phyloP scores from a whole-genome alignment of 1,140 invertebrate genomes.

The Hyles vespertilio region DNA sequence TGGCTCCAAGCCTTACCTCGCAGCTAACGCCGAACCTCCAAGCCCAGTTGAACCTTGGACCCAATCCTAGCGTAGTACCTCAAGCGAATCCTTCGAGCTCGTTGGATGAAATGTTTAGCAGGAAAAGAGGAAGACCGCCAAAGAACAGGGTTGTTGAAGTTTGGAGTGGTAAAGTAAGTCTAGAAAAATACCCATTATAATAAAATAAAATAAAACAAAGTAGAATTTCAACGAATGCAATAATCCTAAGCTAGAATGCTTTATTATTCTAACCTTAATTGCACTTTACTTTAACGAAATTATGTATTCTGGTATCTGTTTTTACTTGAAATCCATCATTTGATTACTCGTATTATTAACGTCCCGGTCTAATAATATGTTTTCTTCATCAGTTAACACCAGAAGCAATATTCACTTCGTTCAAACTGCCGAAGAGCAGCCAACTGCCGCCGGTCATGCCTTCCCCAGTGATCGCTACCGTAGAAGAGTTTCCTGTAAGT shows the following conservation, averaged over 20 bases:
- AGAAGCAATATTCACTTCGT: slow-evolving; percentile 95
- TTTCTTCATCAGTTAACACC: slow-evolving; percentile 78
- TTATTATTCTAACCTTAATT: no score
- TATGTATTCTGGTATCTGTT: no score
- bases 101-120: slow-evolving; percentile 91
- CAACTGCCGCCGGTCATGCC: slow-evolving; percentile 71
- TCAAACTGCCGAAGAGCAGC: slow-evolving; percentile 88
- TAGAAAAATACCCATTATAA: background rate
- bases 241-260: no score
- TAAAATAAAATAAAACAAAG: no score
- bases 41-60: slow-evolving; percentile 60
- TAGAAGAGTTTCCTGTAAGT: slow-evolving; percentile 76
- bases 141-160: slow-evolving; percentile 95
- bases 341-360: no score
- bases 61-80: slow-evolving; percentile 50
- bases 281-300: no score
- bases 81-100: slow-evolving; percentile 83
- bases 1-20: slow-evolving; percentile 72
- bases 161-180: slow-evolving; percentile 87
- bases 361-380: no score
- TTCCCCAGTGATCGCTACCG: slow-evolving; percentile 64
- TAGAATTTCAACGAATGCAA: no score
- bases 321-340: no score
- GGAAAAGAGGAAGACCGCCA: slow-evolving; percentile 92
- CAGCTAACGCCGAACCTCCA: slow-evolving; percentile 61